Conservation (phyloP, 2,113 vertebrate genomes). For the Formicarius rufipectus region DNA sequence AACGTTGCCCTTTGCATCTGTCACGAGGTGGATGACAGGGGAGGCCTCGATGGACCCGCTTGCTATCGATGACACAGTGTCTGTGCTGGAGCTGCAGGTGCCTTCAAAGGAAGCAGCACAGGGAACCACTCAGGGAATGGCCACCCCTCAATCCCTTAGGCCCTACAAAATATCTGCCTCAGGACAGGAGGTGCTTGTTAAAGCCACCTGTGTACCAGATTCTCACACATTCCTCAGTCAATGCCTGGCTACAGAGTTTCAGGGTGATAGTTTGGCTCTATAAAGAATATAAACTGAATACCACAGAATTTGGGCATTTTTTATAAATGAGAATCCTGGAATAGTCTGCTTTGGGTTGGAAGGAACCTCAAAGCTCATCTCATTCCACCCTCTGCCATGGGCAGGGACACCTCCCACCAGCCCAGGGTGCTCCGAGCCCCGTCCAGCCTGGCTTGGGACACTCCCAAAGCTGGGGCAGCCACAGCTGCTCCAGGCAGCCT, state of each 20-base stretch:
- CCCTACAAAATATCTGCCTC: background rate
- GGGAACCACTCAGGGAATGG: background rate
- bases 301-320: background rate
- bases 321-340: background rate
- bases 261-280: background rate
- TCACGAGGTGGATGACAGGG: slow-evolving; percentile 85
- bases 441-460: background rate
- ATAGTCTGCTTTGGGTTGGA: background rate
- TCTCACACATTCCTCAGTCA: background rate
- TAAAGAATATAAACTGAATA: background rate
- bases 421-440: background rate
- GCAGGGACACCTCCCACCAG: background rate
- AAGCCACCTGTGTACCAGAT: background rate
- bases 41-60: slow-evolving; percentile 70
- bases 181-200: background rate
- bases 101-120: slow-evolving; percentile 66
- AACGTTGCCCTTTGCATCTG: slow-evolving; percentile 85
- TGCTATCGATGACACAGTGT: background rate
- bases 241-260: accelerated
- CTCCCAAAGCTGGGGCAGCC: background rate
- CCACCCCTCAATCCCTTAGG: background rate
- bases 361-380: background rate
- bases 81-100: slow-evolving; percentile 52
- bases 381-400: background rate
- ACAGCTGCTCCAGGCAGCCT: background rate